Evolutionary conservation across 2,113 vertebrate species (phyloP).

Genomic region (Hyaena hyaena): DNA sequence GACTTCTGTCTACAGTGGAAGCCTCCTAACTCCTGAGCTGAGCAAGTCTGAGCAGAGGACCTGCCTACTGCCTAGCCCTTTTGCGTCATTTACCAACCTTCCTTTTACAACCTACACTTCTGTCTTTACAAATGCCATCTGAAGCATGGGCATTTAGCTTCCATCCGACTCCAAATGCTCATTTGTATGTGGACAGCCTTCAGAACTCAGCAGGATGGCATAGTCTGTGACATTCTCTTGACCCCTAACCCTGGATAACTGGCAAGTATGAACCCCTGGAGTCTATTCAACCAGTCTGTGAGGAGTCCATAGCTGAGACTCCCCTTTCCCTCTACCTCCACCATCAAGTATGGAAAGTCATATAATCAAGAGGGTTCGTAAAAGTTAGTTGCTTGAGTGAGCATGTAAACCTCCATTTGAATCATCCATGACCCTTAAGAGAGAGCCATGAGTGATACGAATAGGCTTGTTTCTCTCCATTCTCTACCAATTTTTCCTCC

Average conservation of each 20-base stretch:
- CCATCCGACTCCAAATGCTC: not conserved
- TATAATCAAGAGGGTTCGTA: not conserved
- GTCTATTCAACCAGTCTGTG: not conserved
- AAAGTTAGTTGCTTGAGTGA: not conserved
- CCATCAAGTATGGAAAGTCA: not conserved
- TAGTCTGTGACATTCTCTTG: not conserved
- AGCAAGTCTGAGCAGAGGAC: not conserved
- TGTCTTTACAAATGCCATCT: not conserved
- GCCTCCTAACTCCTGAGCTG: no score
- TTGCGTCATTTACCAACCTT: not conserved
- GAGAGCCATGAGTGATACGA: not conserved
- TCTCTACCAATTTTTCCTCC: not conserved
- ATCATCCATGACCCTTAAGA: no score
- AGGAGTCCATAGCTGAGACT: not conserved
- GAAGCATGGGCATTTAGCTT: not conserved
- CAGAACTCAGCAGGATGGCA: not conserved
- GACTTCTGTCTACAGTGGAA: not conserved
- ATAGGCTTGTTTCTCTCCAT: not conserved
- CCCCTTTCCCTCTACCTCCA: not conserved
- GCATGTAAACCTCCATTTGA: not conserved
- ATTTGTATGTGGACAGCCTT: not conserved
- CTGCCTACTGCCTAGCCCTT: rapidly evolving
- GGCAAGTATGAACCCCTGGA: not conserved
- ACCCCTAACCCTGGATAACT: no score
- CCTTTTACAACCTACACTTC: not conserved